Conservation (phyloP, 2,797 vertebrate species). For the Myiotriccus ornatus region DNA sequence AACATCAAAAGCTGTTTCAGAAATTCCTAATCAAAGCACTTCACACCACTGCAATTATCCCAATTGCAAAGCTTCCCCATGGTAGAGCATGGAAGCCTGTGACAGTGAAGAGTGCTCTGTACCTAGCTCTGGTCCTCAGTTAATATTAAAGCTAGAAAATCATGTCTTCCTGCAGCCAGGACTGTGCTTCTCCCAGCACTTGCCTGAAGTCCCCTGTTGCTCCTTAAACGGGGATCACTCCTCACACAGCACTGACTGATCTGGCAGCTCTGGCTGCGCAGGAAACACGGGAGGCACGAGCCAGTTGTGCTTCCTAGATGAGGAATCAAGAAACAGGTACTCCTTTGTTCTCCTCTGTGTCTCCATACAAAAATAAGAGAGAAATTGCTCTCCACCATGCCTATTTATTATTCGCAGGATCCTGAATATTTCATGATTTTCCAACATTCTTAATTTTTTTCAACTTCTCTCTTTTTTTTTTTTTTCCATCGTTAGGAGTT, state of each 20-base stretch:
- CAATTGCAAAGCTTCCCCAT: not conserved
- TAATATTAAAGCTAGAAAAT: not conserved
- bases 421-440: not conserved
- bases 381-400: not conserved
- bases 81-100: not conserved
- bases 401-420: not conserved
- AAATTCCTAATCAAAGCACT: not conserved
- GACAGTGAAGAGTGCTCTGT: not conserved
- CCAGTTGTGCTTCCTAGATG: not conserved
- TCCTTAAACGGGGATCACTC: not conserved
- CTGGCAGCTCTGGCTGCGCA: not conserved
- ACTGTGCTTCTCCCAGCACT: not conserved
- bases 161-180: not conserved
- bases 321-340: not conserved
- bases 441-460: not conserved
- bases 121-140: not conserved
- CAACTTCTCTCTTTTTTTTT: not conserved
- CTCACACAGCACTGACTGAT: not conserved
- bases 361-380: not conserved
- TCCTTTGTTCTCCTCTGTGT: constrained; percentile 2
- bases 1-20: not conserved
- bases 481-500: not conserved
- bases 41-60: not conserved
- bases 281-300: not conserved
- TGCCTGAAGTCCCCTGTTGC: not conserved